Evolutionary conservation across 1,140 invertebrate genomes (phyloP), one percentile per base, ranked within the genome.

Genomic region (Augochlora pura): DNA sequence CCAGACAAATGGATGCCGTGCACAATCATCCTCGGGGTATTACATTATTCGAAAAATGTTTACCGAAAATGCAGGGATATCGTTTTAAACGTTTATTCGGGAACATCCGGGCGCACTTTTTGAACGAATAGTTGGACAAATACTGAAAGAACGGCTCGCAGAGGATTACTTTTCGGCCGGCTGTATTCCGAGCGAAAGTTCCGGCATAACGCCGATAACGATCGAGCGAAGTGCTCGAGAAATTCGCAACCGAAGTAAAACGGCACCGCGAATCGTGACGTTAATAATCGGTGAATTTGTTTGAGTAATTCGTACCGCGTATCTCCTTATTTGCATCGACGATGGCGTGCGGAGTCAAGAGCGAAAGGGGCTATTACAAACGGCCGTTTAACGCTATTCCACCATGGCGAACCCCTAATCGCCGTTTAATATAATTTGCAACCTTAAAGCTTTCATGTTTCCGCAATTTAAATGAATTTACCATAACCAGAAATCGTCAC

Each of bases 381-480:
- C 65, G 65, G 64, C 57, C 70, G 57, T 85, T 85, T 71, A 84
- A 60, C 78, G 79, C 77, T 65, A 77, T 73, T 74, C 21, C n/a
- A 68, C 25, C 59, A 21, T 54, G 70, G 73, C 23, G 54, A 75
- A 62, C 66, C 54, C 57, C 54, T 86, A 83, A 86, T 82, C 72
- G 68, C 63, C 65, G 67, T 46, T 86, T 85, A 85, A 76, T 68
- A 63, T 64, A 78, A 81, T 86, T 86, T 82, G 63, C 80, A 72
- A 59, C 63, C 68, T 86, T 73, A 77, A 77, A 62, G 60, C 80
- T 72, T 62, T 85, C 79, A 76, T 80, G 82, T 75, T 86, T 82
- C 63, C 66, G 72, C 59, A 80, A 86, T 86, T 86, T 66, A 63
- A 86, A 80, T 80, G 71, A 86, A 86, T 86, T 86, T 83, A 69